Evolutionary conservation across 2,888 invertebrate species (phyloP).

Genomic region (Tipula vernalis): DNA sequence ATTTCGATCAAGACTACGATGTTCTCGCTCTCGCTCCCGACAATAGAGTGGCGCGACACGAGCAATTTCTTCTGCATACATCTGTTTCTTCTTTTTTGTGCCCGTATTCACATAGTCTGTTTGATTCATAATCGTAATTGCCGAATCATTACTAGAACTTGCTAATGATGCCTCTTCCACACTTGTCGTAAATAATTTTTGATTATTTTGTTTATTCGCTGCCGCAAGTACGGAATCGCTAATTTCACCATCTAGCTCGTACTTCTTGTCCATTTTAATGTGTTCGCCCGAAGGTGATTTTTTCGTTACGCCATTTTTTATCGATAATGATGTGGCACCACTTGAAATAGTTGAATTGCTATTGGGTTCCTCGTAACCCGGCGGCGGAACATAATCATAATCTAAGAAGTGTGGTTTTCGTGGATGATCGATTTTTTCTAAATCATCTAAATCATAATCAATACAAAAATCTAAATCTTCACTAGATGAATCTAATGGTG

Average conservation of each 20-base stretch:
- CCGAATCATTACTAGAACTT: not conserved
- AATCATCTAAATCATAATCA: slow-evolving; percentile 20
- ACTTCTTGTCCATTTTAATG: slow-evolving; percentile 34
- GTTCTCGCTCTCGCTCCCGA: slow-evolving; percentile 31
- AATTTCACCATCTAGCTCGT: slow-evolving; percentile 33
- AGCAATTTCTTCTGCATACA: slow-evolving; percentile 34
- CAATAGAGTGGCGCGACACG: slow-evolving; percentile 33
- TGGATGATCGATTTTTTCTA: slow-evolving; percentile 27
- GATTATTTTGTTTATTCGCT: slow-evolving; percentile 18
- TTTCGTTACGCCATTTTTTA: not conserved
- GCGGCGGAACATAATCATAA: slow-evolving; percentile 46
- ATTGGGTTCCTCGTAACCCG: slow-evolving; percentile 32
- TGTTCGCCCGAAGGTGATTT: slow-evolving; percentile 24
- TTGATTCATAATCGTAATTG: not conserved
- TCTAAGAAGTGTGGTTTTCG: slow-evolving; percentile 49
- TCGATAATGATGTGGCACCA: not conserved
- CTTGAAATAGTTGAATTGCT: slow-evolving; percentile 15
- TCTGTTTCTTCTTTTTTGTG: slow-evolving; percentile 27
- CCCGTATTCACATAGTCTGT: slow-evolving; percentile 10
- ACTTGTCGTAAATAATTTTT: slow-evolving; percentile 23
- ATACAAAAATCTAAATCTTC: slow-evolving; percentile 19
- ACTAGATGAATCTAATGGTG: slow-evolving; percentile 18
- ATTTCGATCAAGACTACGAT: slow-evolving; percentile 33
- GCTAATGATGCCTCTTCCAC: not conserved
- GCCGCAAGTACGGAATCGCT: slow-evolving; percentile 35